Conservation (phyloP, 1,140 invertebrate genomes). For the Drosophila arawakana region DNA sequence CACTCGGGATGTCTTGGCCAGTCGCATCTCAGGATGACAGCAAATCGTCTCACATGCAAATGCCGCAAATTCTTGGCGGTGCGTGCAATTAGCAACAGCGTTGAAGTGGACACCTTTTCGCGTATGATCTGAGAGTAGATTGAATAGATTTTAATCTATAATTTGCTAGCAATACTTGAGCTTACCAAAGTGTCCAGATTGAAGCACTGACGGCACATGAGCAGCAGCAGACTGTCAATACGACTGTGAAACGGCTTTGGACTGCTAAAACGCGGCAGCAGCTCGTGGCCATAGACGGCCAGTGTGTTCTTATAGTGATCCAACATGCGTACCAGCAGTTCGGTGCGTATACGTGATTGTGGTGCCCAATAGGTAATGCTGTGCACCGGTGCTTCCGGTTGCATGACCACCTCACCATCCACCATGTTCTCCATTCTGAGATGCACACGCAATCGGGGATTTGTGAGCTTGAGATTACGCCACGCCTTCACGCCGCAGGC, state of each 20-base stretch:
- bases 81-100: constrained; percentile 90
- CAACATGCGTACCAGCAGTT: constrained; percentile 85
- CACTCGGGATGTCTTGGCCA: constrained; percentile 89
- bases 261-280: constrained; percentile 87
- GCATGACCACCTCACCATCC: constrained; percentile 85
- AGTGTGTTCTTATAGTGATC: constrained; percentile 87
- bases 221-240: constrained; percentile 87
- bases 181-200: constrained; percentile 88
- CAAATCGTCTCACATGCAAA: constrained; percentile 90
- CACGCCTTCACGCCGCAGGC: constrained; percentile 84
- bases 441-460: constrained; percentile 86
- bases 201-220: constrained; percentile 87
- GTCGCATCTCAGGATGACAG: constrained; percentile 89
- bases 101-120: constrained; percentile 92
- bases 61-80: constrained; percentile 88
- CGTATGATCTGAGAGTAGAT: constrained; percentile 88
- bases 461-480: constrained; percentile 86
- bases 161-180: neutral
- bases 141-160: neutral
- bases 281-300: constrained; percentile 87
- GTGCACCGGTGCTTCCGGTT: constrained; percentile 88
- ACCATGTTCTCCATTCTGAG: constrained; percentile 86
- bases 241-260: constrained; percentile 88
- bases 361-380: constrained; percentile 89
- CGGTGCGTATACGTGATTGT: constrained; percentile 85